Conservation (phyloP, 2,888 invertebrate species). For the Caenorhabditis becei region DNA sequence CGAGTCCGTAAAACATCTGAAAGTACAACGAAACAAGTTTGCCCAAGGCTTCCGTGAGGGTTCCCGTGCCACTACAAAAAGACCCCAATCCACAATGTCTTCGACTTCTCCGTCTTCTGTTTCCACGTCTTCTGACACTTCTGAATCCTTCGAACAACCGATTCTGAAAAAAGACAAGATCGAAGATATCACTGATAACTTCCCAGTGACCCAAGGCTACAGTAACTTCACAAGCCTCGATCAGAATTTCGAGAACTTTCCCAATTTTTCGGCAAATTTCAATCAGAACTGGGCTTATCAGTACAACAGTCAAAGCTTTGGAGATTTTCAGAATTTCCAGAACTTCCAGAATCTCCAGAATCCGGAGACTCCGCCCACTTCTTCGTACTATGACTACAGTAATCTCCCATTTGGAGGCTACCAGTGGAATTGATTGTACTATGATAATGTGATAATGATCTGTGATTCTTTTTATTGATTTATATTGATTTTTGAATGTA, state of each 20-base stretch:
- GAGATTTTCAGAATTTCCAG: no score
- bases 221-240: no score
- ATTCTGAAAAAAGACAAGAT: background rate
- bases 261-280: background rate
- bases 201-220: no score
- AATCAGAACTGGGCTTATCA: no score
- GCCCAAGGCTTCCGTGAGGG: slow-evolving; percentile 52
- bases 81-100: slow-evolving; percentile 20
- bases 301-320: no score
- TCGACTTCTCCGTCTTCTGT: slow-evolving; percentile 42
- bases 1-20: slow-evolving; percentile 29
- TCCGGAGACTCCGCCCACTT: background rate
- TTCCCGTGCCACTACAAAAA: slow-evolving; percentile 10
- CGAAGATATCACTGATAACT: background rate
- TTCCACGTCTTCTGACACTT: slow-evolving; percentile 2
- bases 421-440: slow-evolving; percentile 1
- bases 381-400: background rate
- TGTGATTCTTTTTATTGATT: no score
- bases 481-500: no score
- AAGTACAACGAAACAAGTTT: slow-evolving; percentile 48
- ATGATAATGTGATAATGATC: background rate
- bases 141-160: no score
- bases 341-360: background rate
- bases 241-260: background rate
- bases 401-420: background rate